Evolutionary conservation across 1,140 invertebrate species (phyloP).

Genomic region (Mamestra configurata): DNA sequence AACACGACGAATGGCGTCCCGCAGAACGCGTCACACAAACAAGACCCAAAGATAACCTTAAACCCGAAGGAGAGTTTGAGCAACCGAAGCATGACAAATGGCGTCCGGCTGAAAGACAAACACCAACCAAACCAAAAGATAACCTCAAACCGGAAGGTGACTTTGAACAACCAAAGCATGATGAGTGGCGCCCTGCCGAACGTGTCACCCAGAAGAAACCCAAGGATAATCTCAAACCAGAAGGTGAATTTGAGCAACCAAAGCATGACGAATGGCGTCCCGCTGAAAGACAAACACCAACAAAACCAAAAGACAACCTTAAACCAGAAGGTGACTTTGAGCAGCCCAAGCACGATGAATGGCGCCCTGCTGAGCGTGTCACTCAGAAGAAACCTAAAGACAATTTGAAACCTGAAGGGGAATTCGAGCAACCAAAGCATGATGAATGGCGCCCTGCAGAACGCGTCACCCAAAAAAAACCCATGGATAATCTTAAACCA

Average conservation of each 20-base stretch:
- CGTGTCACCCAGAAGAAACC: conserved; percentile 81
- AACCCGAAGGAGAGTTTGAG: conserved; percentile 85
- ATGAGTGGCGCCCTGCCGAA: conserved; percentile 82
- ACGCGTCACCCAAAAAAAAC: conserved; percentile 83
- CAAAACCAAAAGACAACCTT: conserved; percentile 89
- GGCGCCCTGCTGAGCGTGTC: conserved; percentile 80
- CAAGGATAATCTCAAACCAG: conserved; percentile 88
- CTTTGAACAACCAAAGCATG: conserved; percentile 83
- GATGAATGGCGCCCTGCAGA: conserved; percentile 87
- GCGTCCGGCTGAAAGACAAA: conserved; percentile 88
- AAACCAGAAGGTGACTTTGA: conserved; percentile 87
- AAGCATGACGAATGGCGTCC: conserved; percentile 75
- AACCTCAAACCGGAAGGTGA: conserved; percentile 89
- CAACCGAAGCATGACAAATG: conserved; percentile 84
- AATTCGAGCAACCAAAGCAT: conserved; percentile 86
- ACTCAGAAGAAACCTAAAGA: conserved; percentile 87
- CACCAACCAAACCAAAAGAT: conserved; percentile 88
- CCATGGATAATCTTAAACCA: conserved; percentile 88
- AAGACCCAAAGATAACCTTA: conserved; percentile 88
- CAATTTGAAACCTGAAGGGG: conserved; percentile 89
- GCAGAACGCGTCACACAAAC: conserved; percentile 76
- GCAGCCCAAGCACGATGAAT: conserved; percentile 76
- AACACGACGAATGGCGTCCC: conserved; percentile 74
- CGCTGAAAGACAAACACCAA: conserved; percentile 75
- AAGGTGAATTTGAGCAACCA: conserved; percentile 89